Percentiles rank a stretch among this genome's conserved stretches.
Evolutionary conservation across 2,113 vertebrate genomes (phyloP).

Genomic region (Camelus bactrianus): DNA sequence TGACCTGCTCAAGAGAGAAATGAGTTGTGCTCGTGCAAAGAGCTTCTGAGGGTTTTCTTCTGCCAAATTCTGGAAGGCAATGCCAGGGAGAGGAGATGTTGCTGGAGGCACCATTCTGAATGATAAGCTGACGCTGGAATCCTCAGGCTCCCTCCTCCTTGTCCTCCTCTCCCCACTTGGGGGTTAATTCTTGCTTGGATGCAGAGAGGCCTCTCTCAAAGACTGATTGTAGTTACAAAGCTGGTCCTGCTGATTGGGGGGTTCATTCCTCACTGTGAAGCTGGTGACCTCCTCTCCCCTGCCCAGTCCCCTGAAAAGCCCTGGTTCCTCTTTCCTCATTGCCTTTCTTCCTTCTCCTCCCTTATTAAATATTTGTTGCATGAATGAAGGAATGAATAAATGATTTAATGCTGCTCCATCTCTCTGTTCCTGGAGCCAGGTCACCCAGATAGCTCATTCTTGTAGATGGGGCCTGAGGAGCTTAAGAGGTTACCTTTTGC

Average conservation of each 20-base stretch:
- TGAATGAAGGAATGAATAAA: not conserved
- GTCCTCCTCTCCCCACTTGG: not conserved
- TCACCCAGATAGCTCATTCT: not conserved
- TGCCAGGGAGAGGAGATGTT: not conserved
- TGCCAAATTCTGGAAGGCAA: not conserved
- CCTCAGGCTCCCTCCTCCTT: not conserved
- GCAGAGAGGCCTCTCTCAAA: not conserved
- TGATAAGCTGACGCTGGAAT: not conserved
- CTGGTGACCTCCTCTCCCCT: not conserved
- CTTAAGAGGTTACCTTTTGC: not conserved
- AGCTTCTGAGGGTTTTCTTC: not conserved
- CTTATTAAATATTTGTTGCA: not conserved
- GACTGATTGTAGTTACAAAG: not conserved
- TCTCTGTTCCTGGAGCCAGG: not conserved
- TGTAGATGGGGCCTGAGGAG: not conserved
- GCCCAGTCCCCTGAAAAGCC: not conserved
- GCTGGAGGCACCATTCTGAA: not conserved
- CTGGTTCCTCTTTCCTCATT: not conserved
- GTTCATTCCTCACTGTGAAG: not conserved
- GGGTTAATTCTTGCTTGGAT: not conserved
- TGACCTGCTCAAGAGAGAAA: not conserved
- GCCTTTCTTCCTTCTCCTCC: not conserved
- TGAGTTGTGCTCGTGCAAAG: not conserved
- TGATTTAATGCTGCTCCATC: not conserved
- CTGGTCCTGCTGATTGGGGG: not conserved